Evolutionary conservation across 2,797 vertebrate genomes (phyloP).

Genomic region (Cercopithecus hamlyni): DNA sequence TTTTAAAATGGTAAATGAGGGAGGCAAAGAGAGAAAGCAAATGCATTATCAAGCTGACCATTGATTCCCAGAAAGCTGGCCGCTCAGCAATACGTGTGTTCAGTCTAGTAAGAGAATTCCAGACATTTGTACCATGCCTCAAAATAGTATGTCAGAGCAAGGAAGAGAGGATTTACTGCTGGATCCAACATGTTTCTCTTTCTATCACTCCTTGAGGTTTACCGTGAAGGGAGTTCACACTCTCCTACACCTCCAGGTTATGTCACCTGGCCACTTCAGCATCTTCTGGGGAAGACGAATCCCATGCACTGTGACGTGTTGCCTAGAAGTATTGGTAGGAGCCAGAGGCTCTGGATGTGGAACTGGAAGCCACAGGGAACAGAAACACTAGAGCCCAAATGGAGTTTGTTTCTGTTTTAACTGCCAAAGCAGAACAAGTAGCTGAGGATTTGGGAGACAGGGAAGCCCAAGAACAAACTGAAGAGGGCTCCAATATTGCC

Average conservation of each 20-base stretch:
- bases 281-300: not conserved
- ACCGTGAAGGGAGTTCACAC: not conserved
- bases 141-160: not conserved
- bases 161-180: not conserved
- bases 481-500: not conserved
- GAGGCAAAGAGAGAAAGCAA: not conserved
- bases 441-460: not conserved
- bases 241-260: not conserved
- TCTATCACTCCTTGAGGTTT: not conserved
- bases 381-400: not conserved
- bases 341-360: not conserved
- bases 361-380: not conserved
- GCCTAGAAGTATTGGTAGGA: not conserved
- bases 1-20: not conserved
- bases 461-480: not conserved
- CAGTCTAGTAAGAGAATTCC: not conserved
- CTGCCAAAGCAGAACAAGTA: not conserved
- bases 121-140: not conserved
- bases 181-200: not conserved
- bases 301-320: not conserved
- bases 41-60: not conserved
- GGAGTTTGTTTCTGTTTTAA: not conserved
- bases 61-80: not conserved
- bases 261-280: not conserved
- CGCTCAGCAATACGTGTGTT: not conserved